Evolutionary conservation across 92 coral and sea anemone species (phyloP).

Genomic region (Virgularia gustaviana): DNA sequence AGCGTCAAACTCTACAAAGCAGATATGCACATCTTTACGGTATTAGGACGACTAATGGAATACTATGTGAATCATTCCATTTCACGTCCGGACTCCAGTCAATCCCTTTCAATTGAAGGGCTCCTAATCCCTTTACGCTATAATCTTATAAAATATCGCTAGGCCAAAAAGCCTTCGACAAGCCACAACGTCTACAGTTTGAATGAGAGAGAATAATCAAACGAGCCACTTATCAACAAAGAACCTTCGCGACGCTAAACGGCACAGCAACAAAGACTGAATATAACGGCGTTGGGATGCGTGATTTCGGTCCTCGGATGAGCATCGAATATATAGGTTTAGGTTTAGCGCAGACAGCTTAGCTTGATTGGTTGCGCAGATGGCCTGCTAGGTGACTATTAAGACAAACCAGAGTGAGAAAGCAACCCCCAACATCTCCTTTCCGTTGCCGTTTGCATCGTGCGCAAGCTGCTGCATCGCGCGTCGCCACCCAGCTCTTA

Average conservation of each 20-base stretch:
- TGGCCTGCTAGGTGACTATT: background rate
- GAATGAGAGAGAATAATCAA: conserved; percentile 31
- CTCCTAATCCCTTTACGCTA: conserved; percentile 29
- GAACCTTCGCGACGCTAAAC: conserved; percentile 1
- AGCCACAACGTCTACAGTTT: conserved; percentile 37
- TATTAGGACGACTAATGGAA: conserved; percentile 22
- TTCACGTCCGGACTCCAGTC: conserved; percentile 45
- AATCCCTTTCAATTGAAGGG: conserved; percentile 33
- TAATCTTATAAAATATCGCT: conserved; percentile 29
- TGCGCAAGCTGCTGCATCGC: too few relatives aligned
- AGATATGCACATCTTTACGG: conserved; percentile 25
- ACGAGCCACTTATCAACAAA: conserved; percentile 15
- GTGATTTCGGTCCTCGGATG: too few relatives aligned
- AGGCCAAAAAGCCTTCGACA: conserved; percentile 10
- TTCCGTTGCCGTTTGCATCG: conserved; percentile 1
- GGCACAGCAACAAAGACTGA: background rate
- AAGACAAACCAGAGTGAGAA: conserved; percentile 17
- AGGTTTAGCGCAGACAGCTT: background rate
- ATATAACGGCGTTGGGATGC: too few relatives aligned
- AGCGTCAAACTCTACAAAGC: conserved; percentile 22
- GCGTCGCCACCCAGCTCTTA: too few relatives aligned
- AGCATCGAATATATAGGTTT: too few relatives aligned
- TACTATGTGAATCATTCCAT: conserved; percentile 31
- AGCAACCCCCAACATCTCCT: background rate
- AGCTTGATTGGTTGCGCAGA: conserved; percentile 18